Conservation (phyloP, 2,797 vertebrate genomes). For the Nasua narica region DNA sequence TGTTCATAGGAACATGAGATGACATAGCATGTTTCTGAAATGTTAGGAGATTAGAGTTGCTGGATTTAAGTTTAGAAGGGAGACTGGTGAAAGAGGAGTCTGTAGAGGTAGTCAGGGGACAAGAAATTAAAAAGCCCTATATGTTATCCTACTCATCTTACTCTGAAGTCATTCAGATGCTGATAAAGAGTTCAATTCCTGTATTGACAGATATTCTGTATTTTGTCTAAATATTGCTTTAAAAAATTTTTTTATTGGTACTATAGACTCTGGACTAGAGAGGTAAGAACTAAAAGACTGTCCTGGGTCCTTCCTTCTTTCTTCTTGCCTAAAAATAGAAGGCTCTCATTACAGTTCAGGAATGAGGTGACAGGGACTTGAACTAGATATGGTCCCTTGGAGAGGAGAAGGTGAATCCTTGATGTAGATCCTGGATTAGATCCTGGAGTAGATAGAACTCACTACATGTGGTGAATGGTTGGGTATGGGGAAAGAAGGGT, state of each 20-base stretch:
- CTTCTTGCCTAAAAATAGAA: not conserved
- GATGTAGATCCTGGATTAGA: no score
- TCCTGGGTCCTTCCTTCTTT: not conserved
- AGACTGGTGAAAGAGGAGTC: not conserved
- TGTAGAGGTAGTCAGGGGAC: not conserved
- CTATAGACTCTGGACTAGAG: not conserved
- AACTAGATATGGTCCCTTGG: not conserved
- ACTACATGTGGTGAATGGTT: not conserved
- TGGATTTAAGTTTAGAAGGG: not conserved
- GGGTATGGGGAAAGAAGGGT: rapidly evolving
- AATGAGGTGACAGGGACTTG: not conserved
- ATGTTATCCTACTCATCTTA: not conserved
- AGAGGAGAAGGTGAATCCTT: not conserved
- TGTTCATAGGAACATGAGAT: not conserved
- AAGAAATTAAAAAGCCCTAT: not conserved
- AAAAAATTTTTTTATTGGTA: not conserved
- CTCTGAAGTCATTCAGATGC: not conserved
- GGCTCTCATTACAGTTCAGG: not conserved
- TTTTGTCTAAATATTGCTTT: not conserved
- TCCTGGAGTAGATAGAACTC: not conserved
- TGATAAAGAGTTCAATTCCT: not conserved
- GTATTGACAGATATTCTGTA: not conserved
- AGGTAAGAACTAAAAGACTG: not conserved
- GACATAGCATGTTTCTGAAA: not conserved
- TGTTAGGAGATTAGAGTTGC: not conserved